A percentile compares a stretch with the other conserved stretches of the same genome.
These are phyloP conservation scores for Allobates femoralis DNA, from an alignment of 2,797 vertebrate genomes.

Conservation along the genomic window DNA sequence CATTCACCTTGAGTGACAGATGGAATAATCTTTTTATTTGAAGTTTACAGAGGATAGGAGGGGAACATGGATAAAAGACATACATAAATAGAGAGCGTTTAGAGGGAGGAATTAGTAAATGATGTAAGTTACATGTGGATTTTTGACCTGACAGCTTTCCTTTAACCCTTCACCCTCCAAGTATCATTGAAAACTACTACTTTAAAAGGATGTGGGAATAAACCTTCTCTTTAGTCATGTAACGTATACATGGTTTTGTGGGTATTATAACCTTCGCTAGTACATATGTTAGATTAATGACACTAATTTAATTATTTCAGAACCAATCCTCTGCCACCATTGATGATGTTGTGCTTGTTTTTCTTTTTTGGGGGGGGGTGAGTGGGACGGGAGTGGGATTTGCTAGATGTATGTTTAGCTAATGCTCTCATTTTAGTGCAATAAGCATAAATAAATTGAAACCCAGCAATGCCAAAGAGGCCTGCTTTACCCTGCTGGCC, in stretches of 20 bases:
- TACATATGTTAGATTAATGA: constrained; percentile 83
- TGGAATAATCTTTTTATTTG: no score
- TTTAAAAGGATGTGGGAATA: background rate
- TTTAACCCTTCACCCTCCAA: background rate
- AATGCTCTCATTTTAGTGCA: constrained; percentile 91
- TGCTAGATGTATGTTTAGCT: constrained; percentile 72
- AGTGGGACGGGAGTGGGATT: no score
- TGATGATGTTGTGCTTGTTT: constrained; percentile 70
- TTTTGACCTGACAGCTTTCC: no score
- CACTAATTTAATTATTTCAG: constrained; percentile 81
- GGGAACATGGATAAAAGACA: no score
- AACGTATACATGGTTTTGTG: constrained; percentile 75
- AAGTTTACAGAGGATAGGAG: no score
- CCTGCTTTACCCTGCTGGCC: constrained; percentile 18
- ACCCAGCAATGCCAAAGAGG: constrained; percentile 63
- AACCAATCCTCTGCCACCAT: constrained; percentile 74
- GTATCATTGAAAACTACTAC: constrained; percentile 6
- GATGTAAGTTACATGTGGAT: no score
- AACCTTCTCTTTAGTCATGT: constrained; percentile 68
- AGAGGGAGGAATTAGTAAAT: no score
- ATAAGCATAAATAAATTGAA: constrained; percentile 83
- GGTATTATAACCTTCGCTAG: constrained; percentile 74
- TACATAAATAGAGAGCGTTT: no score
- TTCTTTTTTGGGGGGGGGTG: constrained; percentile 77
- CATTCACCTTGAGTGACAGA: no score